These are phyloP conservation scores for Semnornis frantzii DNA, from an alignment of 2,113 vertebrate genomes.

Conservation along the genomic window DNA sequence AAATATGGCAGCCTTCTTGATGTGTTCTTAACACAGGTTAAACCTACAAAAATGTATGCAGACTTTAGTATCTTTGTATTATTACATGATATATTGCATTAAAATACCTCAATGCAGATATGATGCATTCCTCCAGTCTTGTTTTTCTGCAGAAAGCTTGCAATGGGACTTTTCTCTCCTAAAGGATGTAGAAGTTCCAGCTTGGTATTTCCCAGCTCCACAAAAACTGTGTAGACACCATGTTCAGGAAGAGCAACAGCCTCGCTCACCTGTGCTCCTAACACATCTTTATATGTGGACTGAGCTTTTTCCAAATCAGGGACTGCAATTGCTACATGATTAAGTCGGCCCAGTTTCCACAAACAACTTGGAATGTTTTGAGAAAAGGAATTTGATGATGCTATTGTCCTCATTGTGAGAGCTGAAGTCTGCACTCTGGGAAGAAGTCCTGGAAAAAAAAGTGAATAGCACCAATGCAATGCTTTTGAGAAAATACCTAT, in stretches of 20 bases:
- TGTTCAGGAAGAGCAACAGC: constrained; percentile 87
- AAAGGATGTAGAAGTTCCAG: constrained; percentile 94
- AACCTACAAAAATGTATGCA: not conserved
- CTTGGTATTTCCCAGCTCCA: constrained; percentile 94
- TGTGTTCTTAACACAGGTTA: not conserved
- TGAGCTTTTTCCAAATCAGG: constrained; percentile 89
- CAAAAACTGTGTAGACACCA: constrained; percentile 93
- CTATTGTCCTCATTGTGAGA: constrained; percentile 24
- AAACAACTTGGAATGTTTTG: constrained; percentile 66
- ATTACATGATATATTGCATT: not conserved
- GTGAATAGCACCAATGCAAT: not conserved
- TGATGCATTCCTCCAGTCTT: constrained; percentile 95
- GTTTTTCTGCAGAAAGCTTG: constrained; percentile 92
- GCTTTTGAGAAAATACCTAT: not conserved
- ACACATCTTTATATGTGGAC: constrained; percentile 84
- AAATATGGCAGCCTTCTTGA: not conserved
- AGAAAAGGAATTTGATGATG: constrained; percentile 24
- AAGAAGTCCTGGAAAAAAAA: constrained; percentile 74
- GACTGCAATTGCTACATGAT: constrained; percentile 93
- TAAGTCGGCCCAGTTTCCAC: constrained; percentile 91
- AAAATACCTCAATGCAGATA: constrained; percentile 93
- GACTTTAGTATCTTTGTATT: not conserved
- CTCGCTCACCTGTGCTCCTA: constrained; percentile 89
- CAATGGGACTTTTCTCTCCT: constrained; percentile 89
- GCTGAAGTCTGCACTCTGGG: constrained; percentile 42